phyloP scores from a whole-genome alignment of 2,888 invertebrate species.

The Palloptera scutellata region DNA sequence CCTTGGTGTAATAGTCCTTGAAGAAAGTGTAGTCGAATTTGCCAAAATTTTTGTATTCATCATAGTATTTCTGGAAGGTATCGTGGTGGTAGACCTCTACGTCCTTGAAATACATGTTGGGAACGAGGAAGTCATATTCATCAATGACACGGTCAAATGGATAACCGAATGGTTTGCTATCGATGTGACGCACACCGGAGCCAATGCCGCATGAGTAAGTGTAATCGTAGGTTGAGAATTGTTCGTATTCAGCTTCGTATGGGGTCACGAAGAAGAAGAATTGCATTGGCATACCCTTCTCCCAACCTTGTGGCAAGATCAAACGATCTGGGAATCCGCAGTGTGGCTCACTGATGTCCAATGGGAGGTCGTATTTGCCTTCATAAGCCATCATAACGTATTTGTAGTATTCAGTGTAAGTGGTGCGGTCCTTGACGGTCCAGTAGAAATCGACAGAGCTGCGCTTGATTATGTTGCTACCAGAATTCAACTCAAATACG shows the following conservation, averaged over 20 bases:
- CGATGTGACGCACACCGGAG: conserved; percentile 66
- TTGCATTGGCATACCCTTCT: conserved; percentile 70
- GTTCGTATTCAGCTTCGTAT: conserved; percentile 50
- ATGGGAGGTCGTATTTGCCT: conserved; percentile 61
- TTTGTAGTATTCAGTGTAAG: conserved; percentile 62
- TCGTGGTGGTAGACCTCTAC: conserved; percentile 55
- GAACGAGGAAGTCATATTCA: conserved; percentile 67
- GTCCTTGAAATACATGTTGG: conserved; percentile 71
- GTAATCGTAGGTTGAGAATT: conserved; percentile 63
- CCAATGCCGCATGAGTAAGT: conserved; percentile 66
- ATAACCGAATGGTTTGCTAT: conserved; percentile 73
- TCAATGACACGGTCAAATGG: conserved; percentile 75
- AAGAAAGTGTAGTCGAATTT: conserved; percentile 51
- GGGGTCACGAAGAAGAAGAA: conserved; percentile 70
- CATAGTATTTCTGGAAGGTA: conserved; percentile 40
- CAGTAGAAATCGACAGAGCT: conserved; percentile 47
- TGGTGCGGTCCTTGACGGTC: conserved; percentile 68
- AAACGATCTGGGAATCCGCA: conserved; percentile 71
- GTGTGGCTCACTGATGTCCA: conserved; percentile 65
- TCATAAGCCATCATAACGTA: conserved; percentile 64
- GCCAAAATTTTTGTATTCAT: conserved; percentile 50
- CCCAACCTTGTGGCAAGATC: conserved; percentile 70
- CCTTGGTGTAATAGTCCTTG: conserved; percentile 37
- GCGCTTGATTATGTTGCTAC: conserved; percentile 59
- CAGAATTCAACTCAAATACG: conserved; percentile 67